These are phyloP conservation scores for Nomia melanderi DNA, from an alignment of 1,140 invertebrate species.

Conservation along the genomic window DNA sequence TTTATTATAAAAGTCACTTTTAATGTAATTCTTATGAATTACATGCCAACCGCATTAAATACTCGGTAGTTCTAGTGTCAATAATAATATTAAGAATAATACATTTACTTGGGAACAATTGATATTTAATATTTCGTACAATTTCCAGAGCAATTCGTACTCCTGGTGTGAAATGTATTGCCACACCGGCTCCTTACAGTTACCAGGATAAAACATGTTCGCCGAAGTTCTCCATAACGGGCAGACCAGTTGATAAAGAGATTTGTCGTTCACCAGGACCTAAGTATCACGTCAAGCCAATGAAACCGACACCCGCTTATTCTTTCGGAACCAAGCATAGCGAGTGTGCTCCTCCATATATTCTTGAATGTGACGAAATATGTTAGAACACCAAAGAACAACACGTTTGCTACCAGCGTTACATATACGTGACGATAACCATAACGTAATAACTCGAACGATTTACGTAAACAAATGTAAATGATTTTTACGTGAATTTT, in stretches of 20 bases:
- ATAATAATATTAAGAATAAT: no score
- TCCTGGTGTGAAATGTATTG: background rate
- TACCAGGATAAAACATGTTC: constrained; percentile 22
- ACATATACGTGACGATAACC: no score
- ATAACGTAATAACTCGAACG: no score
- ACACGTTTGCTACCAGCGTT: no score
- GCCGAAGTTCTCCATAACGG: constrained; percentile 22
- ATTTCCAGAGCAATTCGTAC: constrained; percentile 22
- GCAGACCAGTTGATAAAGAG: background rate
- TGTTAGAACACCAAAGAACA: constrained; percentile 19
- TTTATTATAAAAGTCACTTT: no score
- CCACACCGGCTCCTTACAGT: background rate
- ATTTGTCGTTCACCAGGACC: constrained; percentile 52
- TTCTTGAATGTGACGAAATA: constrained; percentile 51
- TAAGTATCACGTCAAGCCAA: constrained; percentile 16
- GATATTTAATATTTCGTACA: background rate
- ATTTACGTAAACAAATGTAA: no score
- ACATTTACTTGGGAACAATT: background rate
- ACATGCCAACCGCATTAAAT: no score
- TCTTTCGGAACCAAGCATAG: constrained; percentile 59
- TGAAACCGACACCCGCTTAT: constrained; percentile 22
- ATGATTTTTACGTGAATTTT: no score
- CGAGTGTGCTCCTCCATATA: constrained; percentile 49
- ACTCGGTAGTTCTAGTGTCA: no score
- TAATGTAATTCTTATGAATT: no score